Conservation (phyloP, 2,888 invertebrate genomes). For the Drosophila infuscata region DNA sequence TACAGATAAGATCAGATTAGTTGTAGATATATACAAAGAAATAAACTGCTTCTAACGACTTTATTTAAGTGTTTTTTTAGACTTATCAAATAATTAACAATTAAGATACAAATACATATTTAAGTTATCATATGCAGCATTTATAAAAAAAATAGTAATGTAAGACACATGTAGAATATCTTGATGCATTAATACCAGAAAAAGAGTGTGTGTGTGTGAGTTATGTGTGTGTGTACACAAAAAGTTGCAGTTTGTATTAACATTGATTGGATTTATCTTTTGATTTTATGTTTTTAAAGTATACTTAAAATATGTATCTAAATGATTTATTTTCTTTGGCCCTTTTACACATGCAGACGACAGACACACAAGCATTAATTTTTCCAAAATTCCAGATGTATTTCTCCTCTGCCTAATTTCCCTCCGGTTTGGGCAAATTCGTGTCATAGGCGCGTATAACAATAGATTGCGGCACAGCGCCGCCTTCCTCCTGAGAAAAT, state of each 20-base stretch:
- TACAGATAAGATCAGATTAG: background rate
- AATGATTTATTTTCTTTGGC: constrained; percentile 53
- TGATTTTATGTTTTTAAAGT: constrained; percentile 12
- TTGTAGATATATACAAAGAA: constrained; percentile 26
- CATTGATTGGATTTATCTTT: constrained; percentile 20
- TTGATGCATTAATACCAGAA: constrained; percentile 52
- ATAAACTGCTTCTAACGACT: constrained; percentile 64
- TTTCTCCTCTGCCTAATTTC: constrained; percentile 81
- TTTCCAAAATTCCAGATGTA: constrained; percentile 24
- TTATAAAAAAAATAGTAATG: constrained; percentile 55
- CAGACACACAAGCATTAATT: constrained; percentile 27
- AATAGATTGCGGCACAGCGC: constrained; percentile 96
- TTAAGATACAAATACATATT: constrained; percentile 62
- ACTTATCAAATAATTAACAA: constrained; percentile 76
- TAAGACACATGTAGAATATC: constrained; percentile 63
- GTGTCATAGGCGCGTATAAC: constrained; percentile 98
- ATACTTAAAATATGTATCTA: constrained; percentile 33
- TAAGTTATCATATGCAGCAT: constrained; percentile 43
- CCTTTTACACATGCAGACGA: constrained; percentile 42
- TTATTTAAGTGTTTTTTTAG: constrained; percentile 52
- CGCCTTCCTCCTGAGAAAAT: constrained; percentile 99
- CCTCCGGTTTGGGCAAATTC: constrained; percentile 92
- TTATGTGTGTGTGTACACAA: constrained; percentile 19
- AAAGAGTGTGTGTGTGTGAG: constrained; percentile 37
- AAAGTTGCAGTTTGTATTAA: constrained; percentile 44